Evolutionary conservation across 2,888 invertebrate species (phyloP).

Genomic region (Timema podura): DNA sequence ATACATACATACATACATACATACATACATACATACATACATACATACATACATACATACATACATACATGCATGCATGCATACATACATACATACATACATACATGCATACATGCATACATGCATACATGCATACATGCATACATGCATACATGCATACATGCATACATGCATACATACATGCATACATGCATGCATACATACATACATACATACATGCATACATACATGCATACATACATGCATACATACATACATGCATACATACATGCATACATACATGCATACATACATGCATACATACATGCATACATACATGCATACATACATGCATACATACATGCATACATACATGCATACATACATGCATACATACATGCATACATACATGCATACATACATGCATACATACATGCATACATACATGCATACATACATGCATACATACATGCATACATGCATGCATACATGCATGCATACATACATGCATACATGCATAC

Average conservation of each 20-base stretch:
- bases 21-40: too few relatives aligned
- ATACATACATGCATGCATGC: too few relatives aligned
- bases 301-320: slow-evolving; percentile 16
- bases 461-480: slow-evolving; percentile 13
- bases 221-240: slow-evolving; percentile 13
- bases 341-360: slow-evolving; percentile 17
- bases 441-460: slow-evolving; percentile 17
- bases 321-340: slow-evolving; percentile 18
- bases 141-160: slow-evolving; percentile 3
- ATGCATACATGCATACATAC: not conserved
- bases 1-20: too few relatives aligned
- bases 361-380: slow-evolving; percentile 14
- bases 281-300: slow-evolving; percentile 6
- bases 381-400: slow-evolving; percentile 12
- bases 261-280: slow-evolving; percentile 17
- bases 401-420: slow-evolving; percentile 15
- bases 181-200: slow-evolving; percentile 14
- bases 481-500: slow-evolving; percentile 1
- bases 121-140: slow-evolving; percentile 8
- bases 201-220: slow-evolving; percentile 10
- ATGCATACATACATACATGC: slow-evolving; percentile 15
- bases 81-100: slow-evolving; percentile 12
- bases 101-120: slow-evolving; percentile 10
- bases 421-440: slow-evolving; percentile 17
- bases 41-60: too few relatives aligned